A percentile compares a stretch with the other conserved stretches of the same genome.
These are phyloP conservation scores for Rissa tridactyla DNA, from an alignment of 2,113 vertebrate genomes.

Conservation along the genomic window DNA sequence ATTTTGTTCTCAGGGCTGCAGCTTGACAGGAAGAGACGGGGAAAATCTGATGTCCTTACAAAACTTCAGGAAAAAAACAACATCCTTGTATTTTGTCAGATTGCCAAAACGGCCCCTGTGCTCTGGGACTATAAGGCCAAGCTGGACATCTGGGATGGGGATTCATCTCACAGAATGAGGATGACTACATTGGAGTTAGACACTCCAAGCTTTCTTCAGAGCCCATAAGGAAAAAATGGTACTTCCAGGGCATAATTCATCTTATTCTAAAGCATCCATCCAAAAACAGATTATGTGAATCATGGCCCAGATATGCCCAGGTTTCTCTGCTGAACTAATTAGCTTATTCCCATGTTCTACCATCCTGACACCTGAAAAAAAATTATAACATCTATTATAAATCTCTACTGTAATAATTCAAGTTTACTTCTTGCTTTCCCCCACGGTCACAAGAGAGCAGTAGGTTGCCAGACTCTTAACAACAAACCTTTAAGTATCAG, in stretches of 20 bases:
- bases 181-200: not conserved
- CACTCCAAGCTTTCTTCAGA: not conserved
- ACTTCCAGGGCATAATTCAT: not conserved
- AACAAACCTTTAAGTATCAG: not conserved
- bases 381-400: not conserved
- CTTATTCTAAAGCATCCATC: not conserved
- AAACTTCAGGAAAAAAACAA: slow-evolving; percentile 55
- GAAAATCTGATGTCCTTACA: slow-evolving; percentile 58
- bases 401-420: not conserved
- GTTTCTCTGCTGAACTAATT: not conserved
- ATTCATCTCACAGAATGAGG: not conserved
- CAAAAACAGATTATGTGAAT: not conserved
- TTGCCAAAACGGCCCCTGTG: not conserved
- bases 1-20: slow-evolving; percentile 58
- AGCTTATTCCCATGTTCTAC: not conserved
- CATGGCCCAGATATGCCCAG: not conserved
- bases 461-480: not conserved
- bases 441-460: not conserved
- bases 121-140: slow-evolving; percentile 26
- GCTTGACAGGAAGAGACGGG: slow-evolving; percentile 59
- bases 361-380: not conserved
- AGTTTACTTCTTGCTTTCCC: not conserved
- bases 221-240: not conserved
- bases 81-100: slow-evolving; percentile 38
- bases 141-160: slow-evolving; percentile 22